Evolutionary conservation across 2,113 vertebrate genomes (phyloP).

Genomic region (Neotoma lepida): DNA sequence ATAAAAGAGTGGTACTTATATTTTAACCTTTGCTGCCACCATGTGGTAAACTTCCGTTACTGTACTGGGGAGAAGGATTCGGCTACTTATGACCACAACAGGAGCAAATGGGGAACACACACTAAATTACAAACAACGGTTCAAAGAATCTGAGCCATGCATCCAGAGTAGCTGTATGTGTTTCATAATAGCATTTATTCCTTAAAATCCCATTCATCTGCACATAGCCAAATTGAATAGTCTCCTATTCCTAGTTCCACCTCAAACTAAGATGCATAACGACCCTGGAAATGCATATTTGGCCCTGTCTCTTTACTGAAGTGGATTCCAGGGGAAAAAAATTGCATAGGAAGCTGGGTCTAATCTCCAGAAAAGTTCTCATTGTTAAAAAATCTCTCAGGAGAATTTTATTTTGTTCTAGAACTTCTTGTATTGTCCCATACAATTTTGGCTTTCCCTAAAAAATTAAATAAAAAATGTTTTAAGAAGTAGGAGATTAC

Average conservation of each 20-base stretch:
- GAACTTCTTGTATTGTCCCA: neutral
- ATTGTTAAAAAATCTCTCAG: neutral
- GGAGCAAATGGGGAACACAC: neutral
- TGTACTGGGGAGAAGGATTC: neutral
- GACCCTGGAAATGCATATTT: neutral
- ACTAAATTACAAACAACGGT: neutral
- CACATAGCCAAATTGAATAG: neutral
- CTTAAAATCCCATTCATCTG: neutral
- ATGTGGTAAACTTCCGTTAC: neutral
- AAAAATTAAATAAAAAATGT: neutral
- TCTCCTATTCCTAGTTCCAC: neutral
- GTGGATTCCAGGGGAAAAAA: neutral
- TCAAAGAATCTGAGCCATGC: no score
- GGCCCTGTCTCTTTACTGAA: neutral
- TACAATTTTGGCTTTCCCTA: neutral
- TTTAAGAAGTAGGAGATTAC: neutral
- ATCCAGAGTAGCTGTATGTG: neutral
- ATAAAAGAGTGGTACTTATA: neutral
- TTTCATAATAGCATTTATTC: neutral
- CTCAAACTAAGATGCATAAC: neutral
- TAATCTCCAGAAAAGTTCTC: neutral
- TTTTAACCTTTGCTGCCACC: slow-evolving; percentile 16
- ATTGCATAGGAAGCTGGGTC: neutral
- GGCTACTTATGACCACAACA: neutral
- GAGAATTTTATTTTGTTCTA: neutral